Conservation (phyloP, 2,113 vertebrate species). For the Menura novaehollandiae region DNA sequence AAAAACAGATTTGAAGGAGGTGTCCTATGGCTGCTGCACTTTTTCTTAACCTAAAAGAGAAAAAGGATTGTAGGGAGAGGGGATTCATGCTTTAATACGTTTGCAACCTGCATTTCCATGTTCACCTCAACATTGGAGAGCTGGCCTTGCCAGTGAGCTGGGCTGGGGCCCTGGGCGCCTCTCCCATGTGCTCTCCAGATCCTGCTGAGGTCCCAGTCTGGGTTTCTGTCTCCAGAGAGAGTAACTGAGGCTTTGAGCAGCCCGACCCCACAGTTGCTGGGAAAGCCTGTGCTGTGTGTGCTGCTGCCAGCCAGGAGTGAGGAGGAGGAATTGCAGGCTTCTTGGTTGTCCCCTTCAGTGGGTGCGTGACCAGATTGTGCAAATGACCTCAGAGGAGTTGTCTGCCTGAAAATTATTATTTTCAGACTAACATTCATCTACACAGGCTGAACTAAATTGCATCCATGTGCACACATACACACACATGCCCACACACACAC, state of each 20-base stretch:
- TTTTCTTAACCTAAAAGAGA: background rate
- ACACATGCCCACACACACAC: fast-evolving
- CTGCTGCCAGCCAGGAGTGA: background rate
- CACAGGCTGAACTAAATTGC: background rate
- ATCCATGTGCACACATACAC: background rate
- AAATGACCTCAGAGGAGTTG: background rate
- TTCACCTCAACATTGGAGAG: background rate
- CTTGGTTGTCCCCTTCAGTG: background rate
- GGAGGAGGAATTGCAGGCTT: background rate
- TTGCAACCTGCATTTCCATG: background rate
- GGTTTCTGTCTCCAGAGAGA: background rate
- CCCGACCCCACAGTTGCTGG: fast-evolving
- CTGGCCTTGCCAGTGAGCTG: background rate
- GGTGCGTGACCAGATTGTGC: background rate
- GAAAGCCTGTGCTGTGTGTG: background rate
- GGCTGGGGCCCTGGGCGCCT: background rate
- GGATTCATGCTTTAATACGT: background rate
- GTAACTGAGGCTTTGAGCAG: background rate
- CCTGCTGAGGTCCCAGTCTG: fast-evolving
- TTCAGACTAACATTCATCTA: background rate
- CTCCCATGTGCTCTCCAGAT: background rate
- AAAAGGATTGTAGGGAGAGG: background rate
- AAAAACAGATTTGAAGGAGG: background rate
- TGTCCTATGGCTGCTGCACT: background rate
- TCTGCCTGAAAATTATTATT: background rate